phyloP scores from a whole-genome alignment of 2,797 vertebrate genomes.

The Perodicticus potto region DNA sequence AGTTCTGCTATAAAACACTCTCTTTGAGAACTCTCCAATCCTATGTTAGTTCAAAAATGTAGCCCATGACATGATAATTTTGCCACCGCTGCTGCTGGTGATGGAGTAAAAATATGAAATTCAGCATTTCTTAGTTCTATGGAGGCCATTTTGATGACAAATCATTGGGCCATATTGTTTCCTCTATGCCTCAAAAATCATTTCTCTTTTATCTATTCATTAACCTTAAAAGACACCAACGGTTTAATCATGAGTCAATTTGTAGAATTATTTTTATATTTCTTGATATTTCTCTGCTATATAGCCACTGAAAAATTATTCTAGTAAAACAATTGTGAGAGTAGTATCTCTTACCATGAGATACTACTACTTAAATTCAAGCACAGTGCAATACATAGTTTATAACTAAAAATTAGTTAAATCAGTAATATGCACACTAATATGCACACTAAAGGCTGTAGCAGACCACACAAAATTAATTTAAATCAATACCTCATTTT shows the following conservation, averaged over 20 bases:
- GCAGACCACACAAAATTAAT: background rate
- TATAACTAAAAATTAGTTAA: background rate
- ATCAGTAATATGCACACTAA: background rate
- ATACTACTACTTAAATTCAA: background rate
- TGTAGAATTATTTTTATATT: background rate
- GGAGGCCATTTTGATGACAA: background rate
- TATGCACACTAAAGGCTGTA: background rate
- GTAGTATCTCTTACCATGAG: slow-evolving; percentile 13
- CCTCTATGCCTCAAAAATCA: background rate
- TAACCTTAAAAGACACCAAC: background rate
- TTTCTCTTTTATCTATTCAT: background rate
- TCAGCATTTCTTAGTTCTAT: background rate
- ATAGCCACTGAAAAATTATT: background rate
- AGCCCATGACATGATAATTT: background rate
- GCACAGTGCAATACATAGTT: background rate
- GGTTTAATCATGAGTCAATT: background rate
- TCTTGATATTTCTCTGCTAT: background rate
- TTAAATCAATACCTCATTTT: background rate
- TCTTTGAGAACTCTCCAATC: background rate
- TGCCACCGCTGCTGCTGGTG: background rate
- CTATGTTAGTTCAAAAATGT: background rate
- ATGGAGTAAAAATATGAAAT: background rate
- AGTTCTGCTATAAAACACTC: background rate
- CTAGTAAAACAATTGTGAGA: background rate
- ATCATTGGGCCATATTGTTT: background rate